Evolutionary conservation across 2,113 vertebrate genomes (phyloP), one percentile per base, ranked within the genome.

Genomic region (Alosa alosa): DNA sequence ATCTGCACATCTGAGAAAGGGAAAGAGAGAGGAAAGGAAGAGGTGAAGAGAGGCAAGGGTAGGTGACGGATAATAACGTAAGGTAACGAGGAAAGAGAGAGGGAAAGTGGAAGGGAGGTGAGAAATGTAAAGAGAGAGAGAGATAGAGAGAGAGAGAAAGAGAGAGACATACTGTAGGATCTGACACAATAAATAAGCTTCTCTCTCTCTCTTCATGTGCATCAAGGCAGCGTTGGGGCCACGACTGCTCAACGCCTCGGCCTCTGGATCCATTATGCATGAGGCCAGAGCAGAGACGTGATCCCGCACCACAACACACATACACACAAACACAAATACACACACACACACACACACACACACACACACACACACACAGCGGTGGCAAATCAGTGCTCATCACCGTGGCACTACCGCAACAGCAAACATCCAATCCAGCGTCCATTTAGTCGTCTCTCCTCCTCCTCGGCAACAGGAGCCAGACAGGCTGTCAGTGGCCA

Each of bases 361-460:
- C 25, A 72, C n/a, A 31, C n/a, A n/a, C 64, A 31, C 64, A 25
- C 60, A 17, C 1, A 52, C 50, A 52, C 1, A 7, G 36, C 25
- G 11, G 36, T 36, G 72, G 72, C 72, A 11, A 15, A 39, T 78
- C 72, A 78, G 31, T 5, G 72, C 72, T 39, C 72, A 36, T 78
- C 72, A 78, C 72, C 31, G 3, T 3, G 13, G 72, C 72, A 10
- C 72, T 31, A 36, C 11, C 15, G 72, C 36, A 78, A 94, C 93
- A 92, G 93, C 92, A 91, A 94, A 93, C 94, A 95, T 95, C 94
- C 94, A 95, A 95, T 95, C 93, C 94, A 89, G 87, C 91, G 91
- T 94, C 95, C 93, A 95, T 95, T 95, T 39, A 95, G 94, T 92
- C 93, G 92, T 91, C 93, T 91, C 94, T 17, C 31, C 93, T 93